phyloP scores from a whole-genome alignment of 2,888 invertebrate species.

The Erpobdella octoculata region DNA sequence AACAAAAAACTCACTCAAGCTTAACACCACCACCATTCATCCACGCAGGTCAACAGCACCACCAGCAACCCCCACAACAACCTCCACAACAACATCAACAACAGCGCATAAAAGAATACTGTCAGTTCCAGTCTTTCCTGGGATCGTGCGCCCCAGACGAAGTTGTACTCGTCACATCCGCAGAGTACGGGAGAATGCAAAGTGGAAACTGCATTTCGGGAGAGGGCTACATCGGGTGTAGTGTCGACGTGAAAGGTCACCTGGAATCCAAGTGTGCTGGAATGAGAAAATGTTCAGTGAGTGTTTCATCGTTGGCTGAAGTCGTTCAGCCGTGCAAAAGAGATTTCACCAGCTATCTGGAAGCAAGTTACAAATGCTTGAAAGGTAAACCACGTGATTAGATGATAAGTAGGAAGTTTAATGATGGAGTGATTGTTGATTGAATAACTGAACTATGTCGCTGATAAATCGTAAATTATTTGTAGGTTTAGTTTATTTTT shows the following conservation, averaged over 20 bases:
- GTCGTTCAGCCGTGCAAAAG: constrained; percentile 23
- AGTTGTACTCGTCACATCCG: constrained; percentile 32
- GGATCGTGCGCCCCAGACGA: constrained; percentile 31
- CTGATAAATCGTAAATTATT: too few species aligned
- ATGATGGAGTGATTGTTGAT: too few species aligned
- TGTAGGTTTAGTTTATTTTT: too few species aligned
- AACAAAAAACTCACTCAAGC: too few species aligned
- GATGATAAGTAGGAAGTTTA: too few species aligned
- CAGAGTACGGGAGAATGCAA: constrained; percentile 36
- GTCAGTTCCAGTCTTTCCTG: constrained; percentile 33
- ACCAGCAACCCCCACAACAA: neutral
- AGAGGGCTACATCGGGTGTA: constrained; percentile 36
- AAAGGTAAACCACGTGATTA: constrained; percentile 25
- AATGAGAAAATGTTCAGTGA: constrained; percentile 16
- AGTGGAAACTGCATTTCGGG: constrained; percentile 34
- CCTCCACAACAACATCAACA: neutral
- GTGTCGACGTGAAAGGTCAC: constrained; percentile 23
- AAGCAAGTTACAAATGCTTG: constrained; percentile 30
- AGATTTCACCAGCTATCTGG: constrained; percentile 30
- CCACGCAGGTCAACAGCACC: neutral
- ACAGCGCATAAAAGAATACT: constrained; percentile 29
- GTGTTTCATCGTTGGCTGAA: constrained; percentile 20
- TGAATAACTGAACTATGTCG: too few species aligned
- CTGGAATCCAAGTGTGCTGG: constrained; percentile 28
- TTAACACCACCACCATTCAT: neutral